A percentile compares a stretch with the other conserved stretches of the same genome.
phyloP scores from a whole-genome alignment of 2,797 vertebrate species.

The Craterocephalus amniculus region DNA sequence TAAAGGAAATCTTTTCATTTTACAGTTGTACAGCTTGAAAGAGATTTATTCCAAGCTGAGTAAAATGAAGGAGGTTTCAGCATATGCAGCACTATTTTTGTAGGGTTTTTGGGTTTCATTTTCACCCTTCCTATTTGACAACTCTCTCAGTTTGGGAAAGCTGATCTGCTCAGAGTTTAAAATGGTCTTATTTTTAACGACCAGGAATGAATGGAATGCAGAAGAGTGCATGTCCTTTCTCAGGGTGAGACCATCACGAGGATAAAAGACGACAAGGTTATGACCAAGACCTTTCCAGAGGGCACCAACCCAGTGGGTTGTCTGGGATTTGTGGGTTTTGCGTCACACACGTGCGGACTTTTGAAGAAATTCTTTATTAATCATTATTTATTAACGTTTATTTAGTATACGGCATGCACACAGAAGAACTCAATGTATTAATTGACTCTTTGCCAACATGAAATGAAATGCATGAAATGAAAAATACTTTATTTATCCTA shows the following conservation, averaged over 20 bases:
- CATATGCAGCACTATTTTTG: background rate
- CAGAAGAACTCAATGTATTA: background rate
- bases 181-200: constrained; percentile 60
- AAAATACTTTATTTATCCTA: too few species aligned
- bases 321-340: constrained; percentile 44
- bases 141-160: constrained; percentile 26
- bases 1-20: background rate
- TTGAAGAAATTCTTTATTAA: too few species aligned
- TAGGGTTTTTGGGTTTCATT: background rate
- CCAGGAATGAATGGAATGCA: constrained; percentile 75
- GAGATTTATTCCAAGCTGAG: background rate
- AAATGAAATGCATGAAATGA: too few species aligned
- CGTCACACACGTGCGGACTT: constrained; percentile 26
- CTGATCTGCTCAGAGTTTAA: constrained; percentile 30
- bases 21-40: background rate
- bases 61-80: background rate
- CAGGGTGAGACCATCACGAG: constrained; percentile 54
- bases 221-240: constrained; percentile 37
- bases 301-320: constrained; percentile 51
- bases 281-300: constrained; percentile 55
- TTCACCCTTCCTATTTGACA: background rate
- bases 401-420: background rate
- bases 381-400: too few species aligned
- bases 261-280: constrained; percentile 68
- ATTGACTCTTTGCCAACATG: constrained; percentile 1